These are phyloP conservation scores for Coenobita brevimanus DNA, from an alignment of 1,140 invertebrate species.

Conservation along the genomic window DNA sequence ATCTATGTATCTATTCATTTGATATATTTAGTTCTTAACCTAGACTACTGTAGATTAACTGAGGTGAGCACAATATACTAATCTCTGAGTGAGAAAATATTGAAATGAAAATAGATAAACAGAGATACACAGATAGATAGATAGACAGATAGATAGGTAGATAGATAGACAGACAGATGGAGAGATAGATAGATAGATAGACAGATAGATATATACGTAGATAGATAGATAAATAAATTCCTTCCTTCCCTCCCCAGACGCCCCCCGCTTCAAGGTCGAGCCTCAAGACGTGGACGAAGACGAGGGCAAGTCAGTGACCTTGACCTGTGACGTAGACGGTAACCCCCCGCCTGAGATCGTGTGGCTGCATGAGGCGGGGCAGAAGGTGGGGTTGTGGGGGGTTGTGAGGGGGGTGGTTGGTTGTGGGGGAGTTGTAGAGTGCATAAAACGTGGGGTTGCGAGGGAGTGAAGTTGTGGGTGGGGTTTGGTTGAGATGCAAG, in stretches of 20 bases:
- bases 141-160: too few relatives aligned
- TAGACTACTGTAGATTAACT: too few relatives aligned
- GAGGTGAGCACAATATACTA: too few relatives aligned
- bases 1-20: too few relatives aligned
- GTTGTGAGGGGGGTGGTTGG: not conserved
- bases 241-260: slow-evolving; percentile 71
- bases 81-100: too few relatives aligned
- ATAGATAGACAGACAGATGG: too few relatives aligned
- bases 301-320: slow-evolving; percentile 71
- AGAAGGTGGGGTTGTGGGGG: slow-evolving; percentile 47
- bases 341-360: slow-evolving; percentile 75
- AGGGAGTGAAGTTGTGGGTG: not conserved
- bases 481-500: not conserved
- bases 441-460: not conserved
- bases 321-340: slow-evolving; percentile 75
- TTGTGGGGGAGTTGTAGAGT: not conserved
- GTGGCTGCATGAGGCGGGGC: slow-evolving; percentile 71
- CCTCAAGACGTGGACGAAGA: slow-evolving; percentile 72
- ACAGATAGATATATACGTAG: too few relatives aligned
- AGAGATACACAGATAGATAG: too few relatives aligned
- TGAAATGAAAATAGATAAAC: too few relatives aligned
- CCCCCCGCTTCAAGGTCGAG: slow-evolving; percentile 72
- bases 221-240: too few relatives aligned
- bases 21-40: too few relatives aligned
- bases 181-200: too few relatives aligned